Evolutionary conservation across 2,113 vertebrate genomes (phyloP).

Genomic region (Rhizomys pruinosus): DNA sequence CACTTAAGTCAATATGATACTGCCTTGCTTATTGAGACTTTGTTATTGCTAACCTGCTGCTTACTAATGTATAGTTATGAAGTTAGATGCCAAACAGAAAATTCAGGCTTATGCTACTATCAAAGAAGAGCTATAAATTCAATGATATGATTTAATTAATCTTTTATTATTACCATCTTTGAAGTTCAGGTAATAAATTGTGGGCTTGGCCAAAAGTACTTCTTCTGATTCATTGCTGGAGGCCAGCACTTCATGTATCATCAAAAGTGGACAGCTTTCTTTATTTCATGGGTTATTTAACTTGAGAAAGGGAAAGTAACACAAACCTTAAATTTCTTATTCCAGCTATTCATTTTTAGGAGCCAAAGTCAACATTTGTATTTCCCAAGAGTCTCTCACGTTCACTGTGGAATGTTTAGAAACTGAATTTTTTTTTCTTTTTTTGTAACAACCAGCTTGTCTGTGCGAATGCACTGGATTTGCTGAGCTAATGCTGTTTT

Average conservation of each 20-base stretch:
- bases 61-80: constrained; percentile 75
- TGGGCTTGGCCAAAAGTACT: constrained; percentile 85
- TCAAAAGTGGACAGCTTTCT: constrained; percentile 90
- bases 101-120: constrained; percentile 83
- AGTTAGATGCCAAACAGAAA: constrained; percentile 84
- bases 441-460: constrained; percentile 84
- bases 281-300: constrained; percentile 92
- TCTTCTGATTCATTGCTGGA: constrained; percentile 88
- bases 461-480: constrained; percentile 88
- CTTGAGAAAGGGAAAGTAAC: constrained; percentile 90
- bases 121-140: constrained; percentile 85
- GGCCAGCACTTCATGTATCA: constrained; percentile 90
- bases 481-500: constrained; percentile 93
- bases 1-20: constrained; percentile 75
- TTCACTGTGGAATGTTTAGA: constrained; percentile 89
- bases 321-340: constrained; percentile 90
- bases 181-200: constrained; percentile 88
- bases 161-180: constrained; percentile 88
- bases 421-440: constrained; percentile 83
- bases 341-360: constrained; percentile 89
- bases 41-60: constrained; percentile 77
- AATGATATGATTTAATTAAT: constrained; percentile 89
- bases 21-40: constrained; percentile 77
- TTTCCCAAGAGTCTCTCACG: constrained; percentile 88
- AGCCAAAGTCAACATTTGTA: constrained; percentile 90